phyloP scores from a whole-genome alignment of 2,888 invertebrate genomes.

The Meteorus cinctellus region DNA sequence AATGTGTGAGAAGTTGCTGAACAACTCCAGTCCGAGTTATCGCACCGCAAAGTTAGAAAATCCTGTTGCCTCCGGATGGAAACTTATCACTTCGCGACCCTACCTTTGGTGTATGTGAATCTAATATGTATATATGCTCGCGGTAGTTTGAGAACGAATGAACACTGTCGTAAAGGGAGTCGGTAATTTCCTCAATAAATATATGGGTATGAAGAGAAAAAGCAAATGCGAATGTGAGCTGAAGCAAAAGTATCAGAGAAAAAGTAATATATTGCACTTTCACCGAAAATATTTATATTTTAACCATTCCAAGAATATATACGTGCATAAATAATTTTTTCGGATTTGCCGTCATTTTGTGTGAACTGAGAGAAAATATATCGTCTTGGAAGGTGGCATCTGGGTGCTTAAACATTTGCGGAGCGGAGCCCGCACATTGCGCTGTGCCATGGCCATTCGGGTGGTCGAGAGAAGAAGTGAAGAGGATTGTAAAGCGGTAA shows the following conservation, averaged over 20 bases:
- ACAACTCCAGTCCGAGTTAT: slow-evolving; percentile 26
- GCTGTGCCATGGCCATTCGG: slow-evolving; percentile 17
- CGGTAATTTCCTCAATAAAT: slow-evolving; percentile 22
- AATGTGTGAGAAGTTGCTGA: slow-evolving; percentile 22
- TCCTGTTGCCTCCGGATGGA: slow-evolving; percentile 22
- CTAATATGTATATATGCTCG: slow-evolving; percentile 23
- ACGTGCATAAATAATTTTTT: background rate
- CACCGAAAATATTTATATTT: background rate
- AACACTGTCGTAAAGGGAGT: slow-evolving; percentile 14
- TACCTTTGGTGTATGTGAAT: slow-evolving; percentile 20
- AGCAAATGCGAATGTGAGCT: background rate
- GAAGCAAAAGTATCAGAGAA: background rate
- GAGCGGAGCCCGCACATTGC: slow-evolving; percentile 11
- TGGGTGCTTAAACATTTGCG: background rate
- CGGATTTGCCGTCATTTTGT: background rate
- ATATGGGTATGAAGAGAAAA: slow-evolving; percentile 6
- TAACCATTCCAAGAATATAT: background rate
- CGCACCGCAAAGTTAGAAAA: slow-evolving; percentile 30
- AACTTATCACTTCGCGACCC: slow-evolving; percentile 22
- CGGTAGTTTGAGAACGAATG: slow-evolving; percentile 21
- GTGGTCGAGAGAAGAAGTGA: slow-evolving; percentile 42
- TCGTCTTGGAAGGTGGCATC: slow-evolving; percentile 12
- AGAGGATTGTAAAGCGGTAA: slow-evolving; percentile 48
- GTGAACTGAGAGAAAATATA: background rate
- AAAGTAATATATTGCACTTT: background rate